Evolutionary conservation across 2,888 invertebrate species (phyloP).

Genomic region (Urechis unicinctus): DNA sequence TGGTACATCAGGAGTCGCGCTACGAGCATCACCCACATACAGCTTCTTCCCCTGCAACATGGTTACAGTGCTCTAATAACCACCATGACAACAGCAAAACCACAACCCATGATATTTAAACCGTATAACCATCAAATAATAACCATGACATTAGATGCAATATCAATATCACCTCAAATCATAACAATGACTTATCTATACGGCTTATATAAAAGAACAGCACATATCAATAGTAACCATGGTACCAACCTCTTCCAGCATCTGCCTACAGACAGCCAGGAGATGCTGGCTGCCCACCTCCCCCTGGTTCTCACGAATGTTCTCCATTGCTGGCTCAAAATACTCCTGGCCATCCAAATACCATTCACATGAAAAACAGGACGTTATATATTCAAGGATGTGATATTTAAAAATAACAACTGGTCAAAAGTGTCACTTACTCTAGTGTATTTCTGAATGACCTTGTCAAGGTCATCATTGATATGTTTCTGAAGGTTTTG

Average conservation of each 20-base stretch:
- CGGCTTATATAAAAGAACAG: too few relatives aligned
- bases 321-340: slow-evolving; percentile 72
- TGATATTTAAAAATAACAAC: slow-evolving; percentile 2
- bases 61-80: not conserved
- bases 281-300: slow-evolving; percentile 69
- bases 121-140: too few relatives aligned
- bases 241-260: slow-evolving; percentile 66
- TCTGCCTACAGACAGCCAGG: slow-evolving; percentile 66
- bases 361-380: not conserved
- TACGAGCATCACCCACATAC: slow-evolving; percentile 54
- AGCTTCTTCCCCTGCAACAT: slow-evolving; percentile 58
- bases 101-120: too few relatives aligned
- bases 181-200: too few relatives aligned
- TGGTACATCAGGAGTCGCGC: slow-evolving; percentile 34
- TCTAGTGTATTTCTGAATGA: slow-evolving; percentile 71
- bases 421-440: slow-evolving; percentile 53
- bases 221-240: too few relatives aligned
- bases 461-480: slow-evolving; percentile 70
- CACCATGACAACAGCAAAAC: not conserved
- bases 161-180: too few relatives aligned
- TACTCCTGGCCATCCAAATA: slow-evolving; percentile 59
- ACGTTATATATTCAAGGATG: not conserved
- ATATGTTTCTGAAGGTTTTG: slow-evolving; percentile 72
- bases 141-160: too few relatives aligned
- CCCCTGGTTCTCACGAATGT: slow-evolving; percentile 69